These are phyloP conservation scores for Botia kubotai DNA, from an alignment of 2,797 vertebrate species.

Conservation along the genomic window DNA sequence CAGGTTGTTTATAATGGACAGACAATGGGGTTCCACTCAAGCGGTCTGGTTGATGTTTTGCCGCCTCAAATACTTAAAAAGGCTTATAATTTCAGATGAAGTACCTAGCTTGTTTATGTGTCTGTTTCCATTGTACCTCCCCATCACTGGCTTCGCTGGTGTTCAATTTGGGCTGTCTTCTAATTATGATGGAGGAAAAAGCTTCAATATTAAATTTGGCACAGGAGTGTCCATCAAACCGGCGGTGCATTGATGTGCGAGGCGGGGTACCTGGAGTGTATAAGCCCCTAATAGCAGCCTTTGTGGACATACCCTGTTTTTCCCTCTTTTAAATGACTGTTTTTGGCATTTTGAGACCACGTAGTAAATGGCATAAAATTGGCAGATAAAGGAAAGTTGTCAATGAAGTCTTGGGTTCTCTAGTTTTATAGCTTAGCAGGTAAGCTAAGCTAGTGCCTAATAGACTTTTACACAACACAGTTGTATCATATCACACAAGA, in stretches of 20 bases:
- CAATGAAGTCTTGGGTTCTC: no score
- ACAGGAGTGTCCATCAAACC: constrained; percentile 26
- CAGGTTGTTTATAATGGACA: constrained; percentile 54
- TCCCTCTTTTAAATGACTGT: background rate
- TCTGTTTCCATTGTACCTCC: constrained; percentile 35
- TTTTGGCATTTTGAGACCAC: background rate
- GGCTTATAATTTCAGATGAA: constrained; percentile 49
- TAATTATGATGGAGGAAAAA: constrained; percentile 46
- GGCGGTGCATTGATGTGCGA: background rate
- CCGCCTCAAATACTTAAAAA: constrained; percentile 45
- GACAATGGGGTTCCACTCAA: constrained; percentile 53
- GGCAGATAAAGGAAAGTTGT: background rate
- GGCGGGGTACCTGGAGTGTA: background rate
- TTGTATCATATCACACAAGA: no score
- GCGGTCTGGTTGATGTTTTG: constrained; percentile 40
- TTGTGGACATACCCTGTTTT: background rate
- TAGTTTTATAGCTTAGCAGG: no score
- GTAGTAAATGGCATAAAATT: background rate
- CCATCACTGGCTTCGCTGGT: constrained; percentile 27
- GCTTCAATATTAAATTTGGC: constrained; percentile 41
- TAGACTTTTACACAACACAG: no score
- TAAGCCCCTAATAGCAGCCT: constrained; percentile 5
- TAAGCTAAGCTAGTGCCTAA: no score
- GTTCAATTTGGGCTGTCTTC: constrained; percentile 17
- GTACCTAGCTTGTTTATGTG: constrained; percentile 47